A percentile compares a stretch with the other conserved stretches of the same genome.
phyloP scores from a whole-genome alignment of 1,140 invertebrate genomes.

The Octopus sinensis region DNA sequence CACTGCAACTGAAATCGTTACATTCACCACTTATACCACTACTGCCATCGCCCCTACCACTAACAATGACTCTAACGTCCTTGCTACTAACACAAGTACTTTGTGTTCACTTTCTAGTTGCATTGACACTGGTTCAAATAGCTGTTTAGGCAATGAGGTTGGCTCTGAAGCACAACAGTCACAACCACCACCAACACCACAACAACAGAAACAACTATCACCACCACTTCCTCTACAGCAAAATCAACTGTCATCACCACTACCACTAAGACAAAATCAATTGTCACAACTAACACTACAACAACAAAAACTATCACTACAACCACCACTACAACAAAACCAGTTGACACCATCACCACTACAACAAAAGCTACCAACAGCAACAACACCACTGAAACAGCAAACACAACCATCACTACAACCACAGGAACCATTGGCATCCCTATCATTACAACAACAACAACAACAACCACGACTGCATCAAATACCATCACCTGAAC shows the following conservation, averaged over 20 bases:
- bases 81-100: too few species aligned
- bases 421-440: background rate
- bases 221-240: background rate
- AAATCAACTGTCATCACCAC: background rate
- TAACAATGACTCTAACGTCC: too few species aligned
- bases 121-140: too few species aligned
- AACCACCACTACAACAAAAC: background rate
- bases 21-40: too few species aligned
- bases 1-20: too few species aligned
- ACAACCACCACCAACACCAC: background rate
- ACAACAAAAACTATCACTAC: background rate
- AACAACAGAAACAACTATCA: background rate
- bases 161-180: too few species aligned
- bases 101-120: too few species aligned
- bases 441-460: background rate
- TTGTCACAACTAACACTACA: background rate
- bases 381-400: background rate
- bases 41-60: too few species aligned
- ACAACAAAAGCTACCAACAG: background rate
- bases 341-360: background rate
- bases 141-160: too few species aligned
- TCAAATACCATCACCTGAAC: background rate
- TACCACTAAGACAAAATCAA: background rate
- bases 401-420: background rate
- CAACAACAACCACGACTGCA: background rate